Base-by-base conservation (phyloP, 2,888 invertebrate genomes). In the Phaedon cochleariae region DNA sequence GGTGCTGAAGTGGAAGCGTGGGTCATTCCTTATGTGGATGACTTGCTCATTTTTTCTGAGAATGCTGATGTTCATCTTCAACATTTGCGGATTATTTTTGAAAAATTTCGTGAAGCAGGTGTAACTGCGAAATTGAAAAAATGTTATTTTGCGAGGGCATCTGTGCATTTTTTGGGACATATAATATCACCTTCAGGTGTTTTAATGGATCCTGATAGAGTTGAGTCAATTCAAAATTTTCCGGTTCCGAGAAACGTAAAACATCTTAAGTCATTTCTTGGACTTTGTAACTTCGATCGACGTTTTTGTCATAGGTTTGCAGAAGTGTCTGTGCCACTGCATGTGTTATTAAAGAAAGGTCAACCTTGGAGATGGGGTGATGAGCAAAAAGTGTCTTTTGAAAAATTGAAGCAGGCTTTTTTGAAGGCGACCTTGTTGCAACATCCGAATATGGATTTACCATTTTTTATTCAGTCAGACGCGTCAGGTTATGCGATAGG, bases 371-470 rank as follows among this genome's bases (percentile, higher is more conserved):
- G 21, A 3, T 59, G 65, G 65, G 49, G 57, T 12, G 6, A n/a
- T 9, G 57, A 26, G 41, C 59, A 66, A 37, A 37, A 51, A 2
- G 26, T 12, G 0, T 62, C 69, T 20, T 66, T 69, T 45, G 26
- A 49, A 2, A 31, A 59, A 2, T 31, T 63, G 26, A 68, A 68
- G 49, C 29, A 59, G 17, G 49, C 17, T 10, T 64, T 62, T 65
- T 59, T 62, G 34, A 46, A 45, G 7, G 55, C 59, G 2, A 31
- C 48, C 0, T 15, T 59, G 22, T 15, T 67, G 2, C 6, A 18
- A n/a, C 69, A 69, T 61, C 66, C 69, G 5, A 61, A 69, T 64
- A 46, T 58, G 10, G 20, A 34, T 18, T 51, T n/a, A 17, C 15
- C 55, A 21, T 62, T 62, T 46, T 66, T 31, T 59, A 48, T 48